Evolutionary conservation across 2,888 invertebrate species (phyloP).

Genomic region (Cosmorhoe ocellata): DNA sequence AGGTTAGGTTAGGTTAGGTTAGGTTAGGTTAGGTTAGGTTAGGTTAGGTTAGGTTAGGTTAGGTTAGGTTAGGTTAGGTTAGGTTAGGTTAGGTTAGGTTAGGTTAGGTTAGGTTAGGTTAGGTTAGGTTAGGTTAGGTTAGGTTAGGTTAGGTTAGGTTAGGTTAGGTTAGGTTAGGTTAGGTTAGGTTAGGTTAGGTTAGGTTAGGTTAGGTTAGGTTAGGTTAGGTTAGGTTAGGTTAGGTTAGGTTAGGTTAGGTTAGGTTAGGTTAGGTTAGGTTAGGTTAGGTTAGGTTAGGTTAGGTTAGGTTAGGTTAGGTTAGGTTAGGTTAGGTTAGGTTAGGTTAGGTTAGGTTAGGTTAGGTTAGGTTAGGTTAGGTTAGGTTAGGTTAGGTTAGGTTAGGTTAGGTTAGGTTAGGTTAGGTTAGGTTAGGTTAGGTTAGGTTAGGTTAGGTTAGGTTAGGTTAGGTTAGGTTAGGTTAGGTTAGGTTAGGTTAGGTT

Average conservation of each 20-base stretch:
- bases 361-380: constrained; percentile 1
- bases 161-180: neutral
- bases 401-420: constrained; percentile 1
- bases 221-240: neutral
- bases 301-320: constrained; percentile 1
- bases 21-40: neutral
- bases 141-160: neutral
- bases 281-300: neutral
- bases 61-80: neutral
- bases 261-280: neutral
- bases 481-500: constrained; percentile 1
- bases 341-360: constrained; percentile 1
- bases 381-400: constrained; percentile 1
- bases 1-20: neutral
- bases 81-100: neutral
- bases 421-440: constrained; percentile 1
- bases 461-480: constrained; percentile 1
- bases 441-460: constrained; percentile 1
- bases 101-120: neutral
- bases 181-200: neutral
- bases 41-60: neutral
- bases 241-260: neutral
- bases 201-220: neutral
- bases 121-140: neutral
- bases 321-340: constrained; percentile 1